Conservation (phyloP, 2,113 vertebrate species). For the Balaeniceps rex region DNA sequence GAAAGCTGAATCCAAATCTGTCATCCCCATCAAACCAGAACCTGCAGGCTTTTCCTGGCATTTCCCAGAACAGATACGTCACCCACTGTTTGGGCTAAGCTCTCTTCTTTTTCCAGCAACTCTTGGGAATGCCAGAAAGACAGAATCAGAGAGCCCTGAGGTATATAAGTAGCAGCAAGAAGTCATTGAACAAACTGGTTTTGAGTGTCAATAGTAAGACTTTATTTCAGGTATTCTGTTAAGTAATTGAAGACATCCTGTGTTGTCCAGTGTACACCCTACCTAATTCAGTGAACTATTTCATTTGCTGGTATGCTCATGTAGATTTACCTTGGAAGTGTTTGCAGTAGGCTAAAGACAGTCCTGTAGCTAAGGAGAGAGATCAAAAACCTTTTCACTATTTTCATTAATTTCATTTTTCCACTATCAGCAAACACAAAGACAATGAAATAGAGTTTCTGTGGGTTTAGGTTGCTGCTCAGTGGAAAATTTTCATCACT, state of each 20-base stretch:
- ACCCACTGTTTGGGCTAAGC: not conserved
- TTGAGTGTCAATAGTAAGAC: not conserved
- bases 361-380: not conserved
- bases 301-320: not conserved
- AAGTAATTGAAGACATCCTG: not conserved
- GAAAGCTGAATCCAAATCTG: not conserved
- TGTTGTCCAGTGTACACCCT: not conserved
- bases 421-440: not conserved
- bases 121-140: not conserved
- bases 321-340: not conserved
- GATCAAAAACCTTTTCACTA: not conserved
- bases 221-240: not conserved
- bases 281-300: not conserved
- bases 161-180: not conserved
- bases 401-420: not conserved
- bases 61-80: not conserved
- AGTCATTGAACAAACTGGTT: not conserved
- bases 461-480: not conserved
- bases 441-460: not conserved
- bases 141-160: not conserved
- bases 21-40: not conserved
- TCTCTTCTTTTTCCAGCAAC: not conserved
- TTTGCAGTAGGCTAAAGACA: not conserved
- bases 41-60: not conserved
- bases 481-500: constrained; percentile 55